phyloP scores from a whole-genome alignment of 2,113 vertebrate species.

The Eonycteris spelaea region DNA sequence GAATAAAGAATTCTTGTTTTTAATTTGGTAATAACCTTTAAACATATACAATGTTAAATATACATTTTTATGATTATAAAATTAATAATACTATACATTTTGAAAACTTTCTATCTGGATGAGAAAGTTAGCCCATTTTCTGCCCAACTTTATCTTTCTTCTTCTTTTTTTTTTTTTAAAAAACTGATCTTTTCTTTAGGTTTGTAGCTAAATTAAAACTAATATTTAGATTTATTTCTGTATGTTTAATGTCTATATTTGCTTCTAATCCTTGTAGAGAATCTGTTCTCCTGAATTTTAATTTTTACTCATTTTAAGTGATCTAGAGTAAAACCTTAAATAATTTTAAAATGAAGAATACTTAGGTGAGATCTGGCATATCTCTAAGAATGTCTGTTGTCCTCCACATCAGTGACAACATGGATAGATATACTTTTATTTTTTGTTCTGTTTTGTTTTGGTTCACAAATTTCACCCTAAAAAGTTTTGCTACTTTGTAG shows the following conservation, averaged over 20 bases:
- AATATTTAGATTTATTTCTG: neutral
- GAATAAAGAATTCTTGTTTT: neutral
- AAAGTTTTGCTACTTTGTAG: neutral
- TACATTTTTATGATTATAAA: neutral
- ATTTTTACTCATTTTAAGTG: conserved; percentile 7
- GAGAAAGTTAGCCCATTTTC: neutral
- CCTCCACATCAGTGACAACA: neutral
- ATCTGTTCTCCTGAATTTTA: neutral
- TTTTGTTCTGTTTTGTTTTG: too few species aligned
- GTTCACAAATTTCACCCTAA: neutral
- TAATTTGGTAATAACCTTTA: neutral
- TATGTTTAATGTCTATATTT: neutral
- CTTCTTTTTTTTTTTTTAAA: neutral
- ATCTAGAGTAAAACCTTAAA: conserved; percentile 15
- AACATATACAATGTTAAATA: neutral
- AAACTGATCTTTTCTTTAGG: neutral
- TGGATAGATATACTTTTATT: neutral
- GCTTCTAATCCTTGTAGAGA: neutral
- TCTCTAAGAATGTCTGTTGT: neutral
- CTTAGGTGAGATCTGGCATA: neutral
- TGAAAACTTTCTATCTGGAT: neutral
- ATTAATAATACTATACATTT: neutral
- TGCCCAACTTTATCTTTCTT: neutral
- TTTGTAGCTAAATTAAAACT: neutral
- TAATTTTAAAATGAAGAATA: neutral